phyloP scores from a whole-genome alignment of 2,797 vertebrate genomes.

The Falco biarmicus region DNA sequence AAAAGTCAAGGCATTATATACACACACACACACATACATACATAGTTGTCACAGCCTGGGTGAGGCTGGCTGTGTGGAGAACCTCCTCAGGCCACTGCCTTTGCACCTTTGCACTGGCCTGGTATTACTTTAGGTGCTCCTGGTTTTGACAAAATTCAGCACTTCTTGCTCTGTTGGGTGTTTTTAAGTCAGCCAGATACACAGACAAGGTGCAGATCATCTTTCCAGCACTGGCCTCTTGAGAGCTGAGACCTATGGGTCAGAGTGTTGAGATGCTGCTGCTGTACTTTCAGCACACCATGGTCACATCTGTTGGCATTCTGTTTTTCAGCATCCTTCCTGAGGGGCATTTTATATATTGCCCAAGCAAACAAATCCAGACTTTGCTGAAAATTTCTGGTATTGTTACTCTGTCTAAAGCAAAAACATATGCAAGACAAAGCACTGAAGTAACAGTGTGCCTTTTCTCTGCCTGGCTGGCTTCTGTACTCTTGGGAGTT shows the following conservation, averaged over 20 bases:
- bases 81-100: neutral
- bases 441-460: neutral
- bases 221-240: neutral
- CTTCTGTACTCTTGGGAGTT: neutral
- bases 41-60: neutral
- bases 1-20: neutral
- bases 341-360: neutral
- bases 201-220: neutral
- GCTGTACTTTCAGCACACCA: neutral
- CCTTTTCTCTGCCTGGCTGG: neutral
- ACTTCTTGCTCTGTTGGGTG: neutral
- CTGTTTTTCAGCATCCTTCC: neutral
- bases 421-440: neutral
- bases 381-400: neutral
- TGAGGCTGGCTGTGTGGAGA: neutral
- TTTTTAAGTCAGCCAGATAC: neutral
- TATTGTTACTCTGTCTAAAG: neutral
- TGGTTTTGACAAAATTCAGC: neutral
- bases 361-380: neutral
- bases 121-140: neutral
- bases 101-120: neutral
- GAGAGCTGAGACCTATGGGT: neutral
- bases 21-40: too few species aligned
- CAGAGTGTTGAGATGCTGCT: neutral
- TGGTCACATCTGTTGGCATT: neutral